Evolutionary conservation across 1,140 invertebrate species (phyloP), one percentile per base, ranked within the genome.

Genomic region (Papilio machaon): DNA sequence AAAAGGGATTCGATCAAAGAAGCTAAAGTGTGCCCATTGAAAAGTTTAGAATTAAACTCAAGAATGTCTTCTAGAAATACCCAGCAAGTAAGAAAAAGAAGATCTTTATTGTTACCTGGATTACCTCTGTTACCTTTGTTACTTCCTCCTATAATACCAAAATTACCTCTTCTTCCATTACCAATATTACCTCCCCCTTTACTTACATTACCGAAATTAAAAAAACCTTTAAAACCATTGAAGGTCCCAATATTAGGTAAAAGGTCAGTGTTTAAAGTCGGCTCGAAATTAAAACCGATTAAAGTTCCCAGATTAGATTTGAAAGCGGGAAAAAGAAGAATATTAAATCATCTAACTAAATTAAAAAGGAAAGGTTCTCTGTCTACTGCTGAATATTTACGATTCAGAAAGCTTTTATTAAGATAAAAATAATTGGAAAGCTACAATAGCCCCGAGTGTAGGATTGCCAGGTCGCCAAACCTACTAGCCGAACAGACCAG

Each of bases 321-420:
- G 35, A 87, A 85, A 43, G 38, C 77, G 13, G 77, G 77, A 19
- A 79, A 79, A 35, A 84, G 83, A 78, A 84, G 80, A 81, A 82
- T 91, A 47, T 78, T 87, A 46, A 82, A 88, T 43, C 89, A 89
- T 73, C 82, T 94, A 11, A 8, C 84, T 9, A 84, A 91, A 60
- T 82, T 94, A 43, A 90, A 85, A 80, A 90, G 75, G 43, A 85
- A 82, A 83, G 88, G 90, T 23, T 86, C 86, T 3, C 73, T 94
- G 52, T 89, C 90, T 0, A 86, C 85, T 9, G 67, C 84, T 8
- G 89, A 92, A 82, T 92, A 86, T 85, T 79, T 86, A 38, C 83
- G 87, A 47, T 92, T 92, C 82, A 91, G 87, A 60, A 92, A 89
- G 75, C 64, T 90, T n/a, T 83, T 94, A 60, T 80, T 90, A 58